Evolutionary conservation across 2,888 invertebrate species (phyloP).

Genomic region (Lomographa bimaculata): DNA sequence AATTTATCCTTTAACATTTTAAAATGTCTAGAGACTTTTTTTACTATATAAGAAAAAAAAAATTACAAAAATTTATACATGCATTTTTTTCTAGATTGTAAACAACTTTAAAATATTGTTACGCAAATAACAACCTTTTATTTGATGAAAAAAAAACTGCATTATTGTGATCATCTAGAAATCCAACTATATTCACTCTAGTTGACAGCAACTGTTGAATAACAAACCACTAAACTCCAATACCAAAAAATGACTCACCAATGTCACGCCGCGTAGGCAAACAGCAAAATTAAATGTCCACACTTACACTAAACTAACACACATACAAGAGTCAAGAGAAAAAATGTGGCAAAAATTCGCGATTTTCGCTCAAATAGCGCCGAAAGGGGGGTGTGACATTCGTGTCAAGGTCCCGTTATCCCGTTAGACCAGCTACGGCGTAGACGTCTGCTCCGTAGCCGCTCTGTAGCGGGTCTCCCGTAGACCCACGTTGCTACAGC

Average conservation of each 20-base stretch:
- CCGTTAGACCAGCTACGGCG: slow-evolving; percentile 53
- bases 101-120: too few species aligned
- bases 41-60: too few species aligned
- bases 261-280: slow-evolving; percentile 45
- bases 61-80: too few species aligned
- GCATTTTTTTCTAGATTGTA: too few species aligned
- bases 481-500: slow-evolving; percentile 78
- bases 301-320: slow-evolving; percentile 55
- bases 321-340: background rate
- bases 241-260: slow-evolving; percentile 46
- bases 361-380: too few species aligned
- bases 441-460: slow-evolving; percentile 78
- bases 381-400: slow-evolving; percentile 56
- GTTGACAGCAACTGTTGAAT: slow-evolving; percentile 22
- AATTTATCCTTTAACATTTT: too few species aligned
- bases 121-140: too few species aligned
- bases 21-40: too few species aligned
- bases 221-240: slow-evolving; percentile 13
- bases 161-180: too few species aligned
- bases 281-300: slow-evolving; percentile 47
- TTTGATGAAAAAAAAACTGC: too few species aligned
- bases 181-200: too few species aligned
- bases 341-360: too few species aligned
- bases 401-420: slow-evolving; percentile 66
- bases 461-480: slow-evolving; percentile 74